Percentiles rank a stretch among this genome's conserved stretches.
These are phyloP conservation scores for Plectrocnemia conspersa DNA, from an alignment of 1,140 invertebrate species.

Conservation along the genomic window DNA sequence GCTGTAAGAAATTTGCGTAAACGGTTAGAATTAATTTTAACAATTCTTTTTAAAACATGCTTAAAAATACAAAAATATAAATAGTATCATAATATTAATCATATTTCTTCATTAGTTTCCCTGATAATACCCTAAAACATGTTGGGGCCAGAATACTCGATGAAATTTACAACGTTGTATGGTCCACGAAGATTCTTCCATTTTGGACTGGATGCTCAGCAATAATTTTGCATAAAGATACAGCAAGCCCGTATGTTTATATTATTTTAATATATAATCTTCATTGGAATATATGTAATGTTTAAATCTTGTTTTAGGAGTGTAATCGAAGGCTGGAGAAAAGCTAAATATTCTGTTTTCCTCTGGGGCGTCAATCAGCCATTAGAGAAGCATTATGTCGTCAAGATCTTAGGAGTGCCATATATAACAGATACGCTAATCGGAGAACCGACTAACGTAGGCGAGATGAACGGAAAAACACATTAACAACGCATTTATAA, in stretches of 20 bases:
- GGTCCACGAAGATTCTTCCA: slow-evolving; percentile 53
- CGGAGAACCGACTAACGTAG: slow-evolving; percentile 43
- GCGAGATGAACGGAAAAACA: slow-evolving; percentile 21
- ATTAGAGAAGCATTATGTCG: slow-evolving; percentile 59
- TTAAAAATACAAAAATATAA: no score
- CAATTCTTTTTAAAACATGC: no score
- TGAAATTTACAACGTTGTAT: slow-evolving; percentile 51
- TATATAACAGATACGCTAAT: slow-evolving; percentile 65
- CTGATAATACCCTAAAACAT: slow-evolving; percentile 46
- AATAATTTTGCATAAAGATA: slow-evolving; percentile 65
- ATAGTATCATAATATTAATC: no score
- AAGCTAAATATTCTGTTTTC: slow-evolving; percentile 53
- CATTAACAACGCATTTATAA: no score
- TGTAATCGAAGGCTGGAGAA: slow-evolving; percentile 53
- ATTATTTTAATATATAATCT: neutral
- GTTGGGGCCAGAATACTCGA: slow-evolving; percentile 48
- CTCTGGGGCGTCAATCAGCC: slow-evolving; percentile 64
- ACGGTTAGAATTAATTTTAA: slow-evolving; percentile 32
- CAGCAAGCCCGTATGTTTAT: slow-evolving; percentile 52
- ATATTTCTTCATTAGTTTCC: slow-evolving; percentile 35
- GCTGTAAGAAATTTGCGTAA: slow-evolving; percentile 29
- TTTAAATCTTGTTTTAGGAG: slow-evolving; percentile 43
- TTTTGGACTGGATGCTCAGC: slow-evolving; percentile 56
- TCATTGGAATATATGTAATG: neutral
- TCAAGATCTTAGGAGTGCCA: slow-evolving; percentile 53